phyloP scores from a whole-genome alignment of 2,113 vertebrate genomes.

The Anoplopoma fimbria region DNA sequence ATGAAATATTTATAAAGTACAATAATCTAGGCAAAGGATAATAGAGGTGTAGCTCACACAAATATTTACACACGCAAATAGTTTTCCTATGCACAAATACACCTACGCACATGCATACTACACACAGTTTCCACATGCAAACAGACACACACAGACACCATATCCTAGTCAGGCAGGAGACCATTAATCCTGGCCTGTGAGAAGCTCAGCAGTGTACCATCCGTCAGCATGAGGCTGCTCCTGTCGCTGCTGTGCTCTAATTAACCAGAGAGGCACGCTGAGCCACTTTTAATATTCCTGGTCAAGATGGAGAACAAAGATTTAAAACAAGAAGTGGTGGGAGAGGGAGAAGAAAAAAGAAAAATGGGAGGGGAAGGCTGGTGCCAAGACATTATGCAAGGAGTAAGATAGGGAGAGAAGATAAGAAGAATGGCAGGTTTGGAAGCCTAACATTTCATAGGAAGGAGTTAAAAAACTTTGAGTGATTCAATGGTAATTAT shows the following conservation, averaged over 20 bases:
- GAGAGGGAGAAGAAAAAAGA: neutral
- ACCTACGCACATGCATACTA: constrained; percentile 17
- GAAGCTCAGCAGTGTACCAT: constrained; percentile 61
- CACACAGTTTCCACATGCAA: constrained; percentile 37
- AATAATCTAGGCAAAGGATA: constrained; percentile 42
- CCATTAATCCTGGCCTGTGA: constrained; percentile 75
- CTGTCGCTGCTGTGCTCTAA: constrained; percentile 71
- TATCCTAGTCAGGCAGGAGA: constrained; percentile 46
- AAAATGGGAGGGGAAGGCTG: neutral
- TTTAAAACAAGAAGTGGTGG: neutral
- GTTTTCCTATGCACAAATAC: constrained; percentile 24
- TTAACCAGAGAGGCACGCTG: constrained; percentile 73
- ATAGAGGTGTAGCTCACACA: constrained; percentile 28
- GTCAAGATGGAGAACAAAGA: constrained; percentile 60
- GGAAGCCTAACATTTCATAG: neutral
- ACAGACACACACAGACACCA: constrained; percentile 15
- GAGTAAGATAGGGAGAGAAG: neutral
- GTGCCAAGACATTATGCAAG: neutral
- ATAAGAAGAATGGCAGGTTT: neutral
- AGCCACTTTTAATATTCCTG: constrained; percentile 72
- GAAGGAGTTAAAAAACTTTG: neutral
- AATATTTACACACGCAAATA: constrained; percentile 52
- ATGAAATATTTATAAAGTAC: constrained; percentile 37
- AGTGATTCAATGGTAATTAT: neutral
- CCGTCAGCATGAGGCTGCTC: constrained; percentile 64